phyloP scores from a whole-genome alignment of 2,113 vertebrate genomes.

The Sapayoa aenigma region DNA sequence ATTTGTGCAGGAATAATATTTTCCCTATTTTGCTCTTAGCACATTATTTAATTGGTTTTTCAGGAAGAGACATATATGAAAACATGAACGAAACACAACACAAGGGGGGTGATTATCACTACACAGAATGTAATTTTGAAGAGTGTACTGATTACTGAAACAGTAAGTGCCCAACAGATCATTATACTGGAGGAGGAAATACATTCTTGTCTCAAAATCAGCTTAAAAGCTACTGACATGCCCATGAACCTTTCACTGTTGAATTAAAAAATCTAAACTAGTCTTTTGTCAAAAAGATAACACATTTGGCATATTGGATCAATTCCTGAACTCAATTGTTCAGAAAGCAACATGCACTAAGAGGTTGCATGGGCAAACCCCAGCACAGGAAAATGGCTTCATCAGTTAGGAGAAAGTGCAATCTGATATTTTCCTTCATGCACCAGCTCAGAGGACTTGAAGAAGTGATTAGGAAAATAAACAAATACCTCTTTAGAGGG shows the following conservation, averaged over 20 bases:
- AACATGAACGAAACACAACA: neutral
- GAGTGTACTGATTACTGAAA: neutral
- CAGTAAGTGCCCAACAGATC: neutral
- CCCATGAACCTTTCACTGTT: neutral
- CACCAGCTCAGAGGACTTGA: accelerated
- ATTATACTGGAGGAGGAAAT: neutral
- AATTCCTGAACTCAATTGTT: neutral
- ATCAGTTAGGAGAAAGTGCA: neutral
- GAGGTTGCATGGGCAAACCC: neutral
- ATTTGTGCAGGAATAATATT: neutral
- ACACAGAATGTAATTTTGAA: neutral
- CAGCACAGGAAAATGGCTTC: neutral
- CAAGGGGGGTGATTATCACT: neutral
- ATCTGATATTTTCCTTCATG: neutral
- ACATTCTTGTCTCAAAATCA: neutral
- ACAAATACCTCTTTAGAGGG: neutral
- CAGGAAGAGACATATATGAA: neutral
- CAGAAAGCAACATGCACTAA: neutral
- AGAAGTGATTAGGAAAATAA: neutral
- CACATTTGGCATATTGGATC: neutral
- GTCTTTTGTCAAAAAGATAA: neutral
- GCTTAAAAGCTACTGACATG: neutral
- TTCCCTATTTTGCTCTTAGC: neutral
- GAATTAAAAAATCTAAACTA: neutral
- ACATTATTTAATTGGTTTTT: neutral